A percentile compares a stretch with the other conserved stretches of the same genome.
phyloP scores from a whole-genome alignment of 2,113 vertebrate genomes.

The Saimiri boliviensis region DNA sequence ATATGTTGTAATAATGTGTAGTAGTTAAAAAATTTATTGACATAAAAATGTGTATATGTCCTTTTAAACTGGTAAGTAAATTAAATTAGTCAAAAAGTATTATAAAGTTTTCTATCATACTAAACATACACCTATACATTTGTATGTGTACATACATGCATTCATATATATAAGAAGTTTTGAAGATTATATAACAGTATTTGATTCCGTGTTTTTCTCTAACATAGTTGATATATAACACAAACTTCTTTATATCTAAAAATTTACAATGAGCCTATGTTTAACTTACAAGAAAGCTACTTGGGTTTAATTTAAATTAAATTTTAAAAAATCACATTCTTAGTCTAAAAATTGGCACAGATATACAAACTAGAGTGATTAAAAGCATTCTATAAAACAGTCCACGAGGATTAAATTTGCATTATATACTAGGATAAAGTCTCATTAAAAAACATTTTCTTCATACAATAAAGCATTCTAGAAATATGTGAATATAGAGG shows the following conservation, averaged over 20 bases:
- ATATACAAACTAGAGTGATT: neutral
- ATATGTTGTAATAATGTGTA: neutral
- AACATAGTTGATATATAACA: neutral
- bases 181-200: neutral
- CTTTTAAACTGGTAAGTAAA: neutral
- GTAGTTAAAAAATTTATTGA: neutral
- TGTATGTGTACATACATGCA: neutral
- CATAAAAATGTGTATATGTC: neutral
- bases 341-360: neutral
- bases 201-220: neutral
- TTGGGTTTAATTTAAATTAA: neutral
- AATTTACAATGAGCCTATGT: neutral
- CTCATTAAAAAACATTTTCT: neutral
- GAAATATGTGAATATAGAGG: neutral
- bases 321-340: neutral
- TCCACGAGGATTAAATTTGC: neutral
- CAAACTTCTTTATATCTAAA: neutral
- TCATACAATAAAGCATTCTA: neutral
- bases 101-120: neutral
- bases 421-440: neutral
- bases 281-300: neutral
- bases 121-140: neutral
- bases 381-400: neutral
- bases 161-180: neutral
- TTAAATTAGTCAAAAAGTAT: neutral